Conservation (phyloP, 2,888 invertebrate genomes). For the Apamea anceps region DNA sequence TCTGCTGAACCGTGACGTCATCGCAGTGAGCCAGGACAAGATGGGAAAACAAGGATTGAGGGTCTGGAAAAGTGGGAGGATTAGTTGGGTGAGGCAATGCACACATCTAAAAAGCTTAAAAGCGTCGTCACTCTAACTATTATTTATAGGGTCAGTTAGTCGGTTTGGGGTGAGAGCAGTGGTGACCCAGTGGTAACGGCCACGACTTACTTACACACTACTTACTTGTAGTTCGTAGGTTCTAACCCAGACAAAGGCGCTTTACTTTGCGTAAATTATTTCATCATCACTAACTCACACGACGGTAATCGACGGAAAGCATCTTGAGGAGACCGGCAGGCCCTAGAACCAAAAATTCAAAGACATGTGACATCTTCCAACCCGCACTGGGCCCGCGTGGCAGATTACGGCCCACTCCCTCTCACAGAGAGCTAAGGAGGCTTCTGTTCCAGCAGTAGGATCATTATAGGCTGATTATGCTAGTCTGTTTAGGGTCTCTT, state of each 20-base stretch:
- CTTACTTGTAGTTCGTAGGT: no score
- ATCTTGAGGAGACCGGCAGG: neutral
- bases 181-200: no score
- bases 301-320: neutral
- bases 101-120: neutral
- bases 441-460: neutral
- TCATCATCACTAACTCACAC: neutral
- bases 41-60: constrained; percentile 91
- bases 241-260: no score
- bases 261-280: neutral
- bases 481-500: neutral
- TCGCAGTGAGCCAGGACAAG: constrained; percentile 92
- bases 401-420: neutral
- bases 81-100: constrained; percentile 45
- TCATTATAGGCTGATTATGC: neutral
- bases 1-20: constrained; percentile 90
- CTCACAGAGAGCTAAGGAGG: neutral
- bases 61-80: constrained; percentile 72
- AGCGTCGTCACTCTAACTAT: neutral
- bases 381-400: no score
- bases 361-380: neutral
- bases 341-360: neutral
- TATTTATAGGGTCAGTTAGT: no score
- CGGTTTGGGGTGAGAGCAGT: no score
- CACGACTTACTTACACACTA: no score